phyloP scores from a whole-genome alignment of 2,888 invertebrate genomes.

The Vesta saturnalis region DNA sequence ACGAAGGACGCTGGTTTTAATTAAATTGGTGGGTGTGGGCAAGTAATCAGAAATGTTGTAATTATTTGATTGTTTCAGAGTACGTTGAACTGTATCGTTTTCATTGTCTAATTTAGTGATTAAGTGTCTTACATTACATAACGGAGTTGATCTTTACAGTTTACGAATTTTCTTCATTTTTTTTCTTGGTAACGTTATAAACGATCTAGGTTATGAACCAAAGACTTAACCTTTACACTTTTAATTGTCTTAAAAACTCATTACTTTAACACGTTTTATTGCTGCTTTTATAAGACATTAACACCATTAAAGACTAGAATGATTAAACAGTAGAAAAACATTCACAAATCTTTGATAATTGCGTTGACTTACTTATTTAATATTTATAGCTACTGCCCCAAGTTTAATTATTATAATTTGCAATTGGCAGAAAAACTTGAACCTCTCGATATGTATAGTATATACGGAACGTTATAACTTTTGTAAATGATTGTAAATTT shows the following conservation, averaged over 20 bases:
- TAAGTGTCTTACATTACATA: background rate
- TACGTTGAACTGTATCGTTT: constrained; percentile 13
- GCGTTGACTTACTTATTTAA: no score
- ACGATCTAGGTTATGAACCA: background rate
- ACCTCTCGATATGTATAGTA: no score
- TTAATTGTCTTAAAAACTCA: background rate
- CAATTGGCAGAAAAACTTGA: no score
- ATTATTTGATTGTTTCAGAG: constrained; percentile 16
- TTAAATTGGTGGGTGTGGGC: constrained; percentile 11
- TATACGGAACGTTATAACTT: no score
- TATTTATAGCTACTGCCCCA: no score
- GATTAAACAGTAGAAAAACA: no score
- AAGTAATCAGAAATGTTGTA: constrained; percentile 13
- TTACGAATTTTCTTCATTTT: background rate
- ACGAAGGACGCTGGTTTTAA: background rate
- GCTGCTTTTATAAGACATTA: no score
- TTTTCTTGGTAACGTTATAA: background rate
- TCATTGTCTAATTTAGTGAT: constrained; percentile 13
- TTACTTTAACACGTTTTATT: no score
- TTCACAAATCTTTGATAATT: no score
- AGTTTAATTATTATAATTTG: no score
- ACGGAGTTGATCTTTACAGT: background rate
- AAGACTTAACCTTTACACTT: background rate
- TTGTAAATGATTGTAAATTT: no score
- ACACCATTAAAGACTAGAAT: no score